These are phyloP conservation scores for Eleutherodactylus coqui DNA, from an alignment of 2,797 vertebrate genomes.

Conservation along the genomic window DNA sequence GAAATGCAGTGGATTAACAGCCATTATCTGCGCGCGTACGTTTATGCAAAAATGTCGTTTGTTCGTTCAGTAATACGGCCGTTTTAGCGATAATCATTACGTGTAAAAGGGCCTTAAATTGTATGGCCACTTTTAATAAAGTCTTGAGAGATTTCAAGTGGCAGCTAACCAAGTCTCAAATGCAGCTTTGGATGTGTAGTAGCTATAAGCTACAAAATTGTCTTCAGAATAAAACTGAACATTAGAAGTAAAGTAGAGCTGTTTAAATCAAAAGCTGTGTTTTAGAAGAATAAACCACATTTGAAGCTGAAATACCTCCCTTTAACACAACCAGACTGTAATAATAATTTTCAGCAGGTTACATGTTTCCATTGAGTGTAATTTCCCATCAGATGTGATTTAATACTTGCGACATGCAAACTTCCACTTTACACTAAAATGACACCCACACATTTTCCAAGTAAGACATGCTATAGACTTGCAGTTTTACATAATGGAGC, in stretches of 20 bases:
- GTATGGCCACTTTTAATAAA: too few species aligned
- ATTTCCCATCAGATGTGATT: constrained; percentile 23
- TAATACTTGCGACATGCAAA: constrained; percentile 10
- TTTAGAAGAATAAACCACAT: background rate
- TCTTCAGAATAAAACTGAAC: background rate
- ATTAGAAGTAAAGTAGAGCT: background rate
- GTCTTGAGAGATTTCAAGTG: background rate
- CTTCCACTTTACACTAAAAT: constrained; percentile 23
- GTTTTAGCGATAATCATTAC: too few species aligned
- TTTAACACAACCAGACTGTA: constrained; percentile 14
- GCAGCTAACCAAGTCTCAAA: background rate
- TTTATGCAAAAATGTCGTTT: too few species aligned
- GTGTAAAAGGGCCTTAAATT: too few species aligned
- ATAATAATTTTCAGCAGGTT: background rate
- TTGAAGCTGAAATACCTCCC: background rate
- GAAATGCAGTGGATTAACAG: too few species aligned
- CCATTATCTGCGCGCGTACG: too few species aligned
- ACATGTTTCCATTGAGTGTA: constrained; percentile 18
- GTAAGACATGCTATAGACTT: constrained; percentile 4
- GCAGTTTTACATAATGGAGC: background rate
- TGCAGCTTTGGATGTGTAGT: background rate
- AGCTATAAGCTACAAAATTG: background rate
- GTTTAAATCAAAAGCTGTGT: background rate
- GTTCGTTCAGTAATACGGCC: too few species aligned
- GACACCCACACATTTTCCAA: constrained; percentile 46